Evolutionary conservation across 2,797 vertebrate genomes (phyloP).

Genomic region (Petrocephalus schoutedeni): DNA sequence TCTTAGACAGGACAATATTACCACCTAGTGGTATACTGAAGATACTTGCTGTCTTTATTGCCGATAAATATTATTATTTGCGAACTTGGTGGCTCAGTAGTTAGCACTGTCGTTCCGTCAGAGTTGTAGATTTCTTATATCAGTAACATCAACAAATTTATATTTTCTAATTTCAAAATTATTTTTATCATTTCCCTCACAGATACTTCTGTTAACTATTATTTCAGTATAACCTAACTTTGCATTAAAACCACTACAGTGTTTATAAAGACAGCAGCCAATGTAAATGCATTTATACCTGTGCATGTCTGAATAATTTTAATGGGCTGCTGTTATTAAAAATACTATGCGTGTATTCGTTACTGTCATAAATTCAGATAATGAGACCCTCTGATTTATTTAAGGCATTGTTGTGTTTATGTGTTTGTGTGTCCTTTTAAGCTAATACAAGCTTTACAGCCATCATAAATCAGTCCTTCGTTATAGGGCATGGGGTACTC

Average conservation of each 20-base stretch:
- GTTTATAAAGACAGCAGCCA: neutral
- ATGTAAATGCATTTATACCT: neutral
- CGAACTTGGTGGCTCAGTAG: neutral
- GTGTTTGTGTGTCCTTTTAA: neutral
- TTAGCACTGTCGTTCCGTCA: neutral
- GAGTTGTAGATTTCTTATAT: neutral
- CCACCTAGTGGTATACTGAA: constrained; percentile 15
- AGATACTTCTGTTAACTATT: neutral
- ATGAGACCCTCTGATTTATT: neutral
- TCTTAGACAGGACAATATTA: constrained; percentile 19
- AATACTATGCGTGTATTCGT: neutral
- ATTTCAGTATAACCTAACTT: neutral
- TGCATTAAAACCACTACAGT: neutral
- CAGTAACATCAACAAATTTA: neutral
- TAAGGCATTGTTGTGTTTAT: neutral
- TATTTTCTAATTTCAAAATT: neutral
- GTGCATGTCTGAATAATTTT: neutral
- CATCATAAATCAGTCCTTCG: neutral
- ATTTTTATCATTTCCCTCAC: neutral
- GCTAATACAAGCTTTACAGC: neutral
- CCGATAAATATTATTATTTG: neutral
- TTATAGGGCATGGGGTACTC: neutral
- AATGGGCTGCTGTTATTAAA: neutral
- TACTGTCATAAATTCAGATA: neutral
- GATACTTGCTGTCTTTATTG: neutral